phyloP scores from a whole-genome alignment of 2,113 vertebrate genomes.

The Triplophysa dalaica region DNA sequence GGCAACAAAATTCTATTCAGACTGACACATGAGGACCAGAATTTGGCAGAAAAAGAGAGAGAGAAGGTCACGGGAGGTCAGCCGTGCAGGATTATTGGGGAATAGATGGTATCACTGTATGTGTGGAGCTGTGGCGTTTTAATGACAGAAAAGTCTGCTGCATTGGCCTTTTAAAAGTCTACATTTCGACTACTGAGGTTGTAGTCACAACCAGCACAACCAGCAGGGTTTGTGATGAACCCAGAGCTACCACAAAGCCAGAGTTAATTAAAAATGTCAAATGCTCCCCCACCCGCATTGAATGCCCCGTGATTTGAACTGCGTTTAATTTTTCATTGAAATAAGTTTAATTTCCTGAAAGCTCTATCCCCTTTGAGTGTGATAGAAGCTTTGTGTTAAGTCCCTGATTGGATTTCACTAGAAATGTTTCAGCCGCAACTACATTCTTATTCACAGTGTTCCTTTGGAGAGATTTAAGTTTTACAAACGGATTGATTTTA shows the following conservation, averaged over 20 bases:
- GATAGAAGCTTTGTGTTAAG: constrained; percentile 22
- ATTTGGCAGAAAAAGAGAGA: constrained; percentile 39
- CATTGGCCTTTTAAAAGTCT: constrained; percentile 37
- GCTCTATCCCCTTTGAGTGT: constrained; percentile 8
- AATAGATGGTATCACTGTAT: constrained; percentile 36
- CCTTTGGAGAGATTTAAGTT: constrained; percentile 34
- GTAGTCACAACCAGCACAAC: too few species aligned
- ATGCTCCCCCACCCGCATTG: constrained; percentile 40
- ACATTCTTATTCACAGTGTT: constrained; percentile 40
- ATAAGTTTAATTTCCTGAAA: constrained; percentile 54
- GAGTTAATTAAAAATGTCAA: constrained; percentile 60
- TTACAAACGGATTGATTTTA: constrained; percentile 35
- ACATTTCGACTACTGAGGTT: constrained; percentile 13
- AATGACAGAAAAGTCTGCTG: constrained; percentile 31
- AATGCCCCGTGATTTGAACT: constrained; percentile 33
- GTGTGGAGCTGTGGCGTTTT: constrained; percentile 24
- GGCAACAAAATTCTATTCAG: constrained; percentile 44
- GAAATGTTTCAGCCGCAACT: constrained; percentile 39
- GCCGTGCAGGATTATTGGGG: constrained; percentile 22
- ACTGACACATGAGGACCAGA: constrained; percentile 56
- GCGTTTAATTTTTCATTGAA: constrained; percentile 52
- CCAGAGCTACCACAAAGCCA: constrained; percentile 51
- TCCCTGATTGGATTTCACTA: constrained; percentile 34
- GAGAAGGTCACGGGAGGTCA: constrained; percentile 40
- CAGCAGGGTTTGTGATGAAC: constrained; percentile 38